A percentile compares a stretch with the other conserved stretches of the same genome.
Conservation (phyloP, 2,888 invertebrate species). For the Drosophila gaucha region DNA sequence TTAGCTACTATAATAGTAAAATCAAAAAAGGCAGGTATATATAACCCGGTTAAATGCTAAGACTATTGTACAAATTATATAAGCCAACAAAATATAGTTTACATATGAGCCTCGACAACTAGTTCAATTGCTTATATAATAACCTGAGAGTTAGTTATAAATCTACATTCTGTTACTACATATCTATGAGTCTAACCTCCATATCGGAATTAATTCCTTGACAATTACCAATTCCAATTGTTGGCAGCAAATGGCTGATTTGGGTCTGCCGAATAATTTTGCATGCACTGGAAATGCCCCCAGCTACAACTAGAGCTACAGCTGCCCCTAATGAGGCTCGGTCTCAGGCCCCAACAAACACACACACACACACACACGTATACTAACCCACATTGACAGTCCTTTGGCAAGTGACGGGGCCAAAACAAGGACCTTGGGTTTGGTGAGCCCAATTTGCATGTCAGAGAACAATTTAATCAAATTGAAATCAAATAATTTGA, state of each 20-base stretch:
- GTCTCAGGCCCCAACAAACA: constrained; percentile 31
- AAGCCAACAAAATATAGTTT: too few relatives aligned
- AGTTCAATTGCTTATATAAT: background rate
- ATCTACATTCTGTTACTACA: background rate
- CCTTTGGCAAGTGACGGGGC: background rate
- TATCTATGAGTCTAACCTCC: background rate
- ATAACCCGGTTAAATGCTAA: too few relatives aligned
- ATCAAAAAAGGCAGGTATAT: too few relatives aligned
- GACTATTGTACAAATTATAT: background rate
- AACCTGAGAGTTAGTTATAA: background rate
- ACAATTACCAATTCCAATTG: constrained; percentile 40
- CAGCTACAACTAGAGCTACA: too few relatives aligned
- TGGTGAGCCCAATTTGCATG: constrained; percentile 78
- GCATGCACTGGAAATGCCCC: constrained; percentile 10
- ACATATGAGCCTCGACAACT: background rate
- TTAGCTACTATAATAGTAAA: too few relatives aligned
- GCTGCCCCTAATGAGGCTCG: constrained; percentile 48
- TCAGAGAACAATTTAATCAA: constrained; percentile 81
- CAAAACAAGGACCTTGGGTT: constrained; percentile 14
- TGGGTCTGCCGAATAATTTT: constrained; percentile 17
- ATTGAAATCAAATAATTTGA: constrained; percentile 81
- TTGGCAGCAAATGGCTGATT: constrained; percentile 8
- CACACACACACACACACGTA: background rate
- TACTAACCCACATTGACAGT: background rate
- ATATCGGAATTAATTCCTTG: background rate